Percentiles rank a stretch among this genome's conserved stretches.
Evolutionary conservation across 2,888 invertebrate genomes (phyloP).

Genomic region (Acrocera orbiculus): DNA sequence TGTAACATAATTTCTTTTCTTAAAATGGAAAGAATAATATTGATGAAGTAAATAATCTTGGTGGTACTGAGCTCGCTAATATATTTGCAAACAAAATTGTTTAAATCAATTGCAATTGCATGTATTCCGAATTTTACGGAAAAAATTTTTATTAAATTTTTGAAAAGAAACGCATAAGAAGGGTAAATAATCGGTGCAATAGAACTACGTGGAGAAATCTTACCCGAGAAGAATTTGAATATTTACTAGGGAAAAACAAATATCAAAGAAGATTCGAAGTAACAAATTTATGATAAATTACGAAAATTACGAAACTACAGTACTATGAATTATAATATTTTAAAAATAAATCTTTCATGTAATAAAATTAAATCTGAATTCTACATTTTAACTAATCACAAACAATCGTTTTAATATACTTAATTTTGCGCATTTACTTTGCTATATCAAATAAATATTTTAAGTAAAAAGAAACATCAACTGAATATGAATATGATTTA

Average conservation of each 20-base stretch:
- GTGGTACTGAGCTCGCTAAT: conserved; percentile 65
- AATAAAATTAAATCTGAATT: too few species aligned
- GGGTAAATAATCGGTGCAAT: conserved; percentile 72
- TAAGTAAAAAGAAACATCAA: too few species aligned
- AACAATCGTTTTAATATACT: too few species aligned
- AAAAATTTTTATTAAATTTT: conserved; percentile 81
- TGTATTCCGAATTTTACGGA: conserved; percentile 96
- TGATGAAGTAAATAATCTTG: conserved; percentile 84
- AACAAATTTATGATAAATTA: conserved; percentile 63
- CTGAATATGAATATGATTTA: too few species aligned
- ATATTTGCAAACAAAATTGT: conserved; percentile 77
- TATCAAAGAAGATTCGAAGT: conserved; percentile 70
- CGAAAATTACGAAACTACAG: conserved; percentile 49
- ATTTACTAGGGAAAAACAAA: conserved; percentile 65
- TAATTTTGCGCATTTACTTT: too few species aligned
- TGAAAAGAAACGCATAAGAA: conserved; percentile 71
- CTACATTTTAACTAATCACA: too few species aligned
- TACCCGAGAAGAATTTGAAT: conserved; percentile 72
- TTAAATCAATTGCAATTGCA: conserved; percentile 78
- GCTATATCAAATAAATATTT: too few species aligned
- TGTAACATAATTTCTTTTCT: too few species aligned
- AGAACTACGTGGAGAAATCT: conserved; percentile 66
- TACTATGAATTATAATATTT: too few species aligned
- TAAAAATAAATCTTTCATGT: too few species aligned
- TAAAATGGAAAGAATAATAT: conserved; percentile 84